A percentile compares a stretch with the other conserved stretches of the same genome.
phyloP scores from a whole-genome alignment of 2,888 invertebrate species.

The Eupithecia insigniata region DNA sequence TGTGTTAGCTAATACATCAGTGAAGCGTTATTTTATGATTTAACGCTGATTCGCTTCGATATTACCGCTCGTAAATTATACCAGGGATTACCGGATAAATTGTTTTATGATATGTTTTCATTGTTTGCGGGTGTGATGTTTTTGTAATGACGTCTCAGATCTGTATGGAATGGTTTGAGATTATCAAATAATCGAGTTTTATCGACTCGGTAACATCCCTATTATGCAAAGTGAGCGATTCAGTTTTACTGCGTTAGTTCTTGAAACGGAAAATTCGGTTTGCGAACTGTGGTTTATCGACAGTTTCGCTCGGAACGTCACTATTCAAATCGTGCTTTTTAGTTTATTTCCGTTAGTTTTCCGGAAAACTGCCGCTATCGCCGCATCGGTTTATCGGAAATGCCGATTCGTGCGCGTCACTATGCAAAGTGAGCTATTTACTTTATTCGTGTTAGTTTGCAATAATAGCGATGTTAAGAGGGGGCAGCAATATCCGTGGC shows the following conservation, averaged over 20 bases:
- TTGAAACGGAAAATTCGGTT: conserved; percentile 36
- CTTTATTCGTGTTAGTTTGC: conserved; percentile 69
- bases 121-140: conserved; percentile 42
- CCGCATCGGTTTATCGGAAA: conserved; percentile 32
- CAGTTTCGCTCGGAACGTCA: conserved; percentile 30
- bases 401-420: conserved; percentile 36
- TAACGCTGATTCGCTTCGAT: conserved; percentile 77
- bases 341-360: conserved; percentile 34
- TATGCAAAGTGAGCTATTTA: conserved; percentile 65
- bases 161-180: conserved; percentile 28
- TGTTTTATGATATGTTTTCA: conserved; percentile 79
- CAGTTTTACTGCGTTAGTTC: conserved; percentile 36
- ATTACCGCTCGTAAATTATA: conserved; percentile 77
- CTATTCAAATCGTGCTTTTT: conserved; percentile 36
- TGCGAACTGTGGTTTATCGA: conserved; percentile 36
- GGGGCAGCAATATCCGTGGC: conserved; percentile 37
- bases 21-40: conserved; percentile 81
- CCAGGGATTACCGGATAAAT: conserved; percentile 72
- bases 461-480: conserved; percentile 55
- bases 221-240: conserved; percentile 33
- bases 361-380: conserved; percentile 35
- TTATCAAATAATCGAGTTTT: conserved; percentile 32
- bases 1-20: conserved; percentile 76
- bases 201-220: conserved; percentile 30
- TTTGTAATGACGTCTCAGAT: conserved; percentile 37